These are phyloP conservation scores for Urocynchramus pylzowi DNA, from an alignment of 2,113 vertebrate species.

Conservation along the genomic window DNA sequence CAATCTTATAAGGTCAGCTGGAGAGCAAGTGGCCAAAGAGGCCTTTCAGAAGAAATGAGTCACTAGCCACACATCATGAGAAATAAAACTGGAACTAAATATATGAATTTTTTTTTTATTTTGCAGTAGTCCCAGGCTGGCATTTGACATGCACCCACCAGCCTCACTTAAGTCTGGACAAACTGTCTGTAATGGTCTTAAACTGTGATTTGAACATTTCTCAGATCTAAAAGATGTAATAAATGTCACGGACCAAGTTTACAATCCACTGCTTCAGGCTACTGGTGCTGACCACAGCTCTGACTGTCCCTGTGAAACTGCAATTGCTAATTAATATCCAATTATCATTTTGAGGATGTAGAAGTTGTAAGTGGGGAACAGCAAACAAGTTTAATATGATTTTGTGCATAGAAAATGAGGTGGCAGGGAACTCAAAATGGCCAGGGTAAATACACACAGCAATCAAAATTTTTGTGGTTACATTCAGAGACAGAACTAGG, in stretches of 20 bases:
- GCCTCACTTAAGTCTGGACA: background rate
- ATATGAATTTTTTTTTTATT: background rate
- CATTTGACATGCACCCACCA: background rate
- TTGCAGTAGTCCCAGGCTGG: background rate
- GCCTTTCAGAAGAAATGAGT: background rate
- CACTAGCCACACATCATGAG: background rate
- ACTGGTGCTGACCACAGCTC: background rate
- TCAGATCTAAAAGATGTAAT: background rate
- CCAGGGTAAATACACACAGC: background rate
- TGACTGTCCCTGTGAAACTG: background rate
- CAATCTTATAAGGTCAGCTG: conserved; percentile 3
- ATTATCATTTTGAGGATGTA: background rate
- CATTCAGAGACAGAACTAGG: background rate
- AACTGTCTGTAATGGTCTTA: background rate
- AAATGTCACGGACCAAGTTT: background rate
- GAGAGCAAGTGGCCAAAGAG: background rate
- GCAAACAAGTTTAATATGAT: background rate
- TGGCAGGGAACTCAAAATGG: background rate
- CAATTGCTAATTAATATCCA: background rate
- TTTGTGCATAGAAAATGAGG: background rate
- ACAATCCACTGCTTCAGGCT: background rate
- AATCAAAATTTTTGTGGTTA: background rate
- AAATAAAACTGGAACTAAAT: background rate
- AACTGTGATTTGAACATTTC: background rate
- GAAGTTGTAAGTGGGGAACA: background rate